A percentile compares a stretch with the other conserved stretches of the same genome.
phyloP scores from a whole-genome alignment of 2,797 vertebrate species.

The Malurus splendens region DNA sequence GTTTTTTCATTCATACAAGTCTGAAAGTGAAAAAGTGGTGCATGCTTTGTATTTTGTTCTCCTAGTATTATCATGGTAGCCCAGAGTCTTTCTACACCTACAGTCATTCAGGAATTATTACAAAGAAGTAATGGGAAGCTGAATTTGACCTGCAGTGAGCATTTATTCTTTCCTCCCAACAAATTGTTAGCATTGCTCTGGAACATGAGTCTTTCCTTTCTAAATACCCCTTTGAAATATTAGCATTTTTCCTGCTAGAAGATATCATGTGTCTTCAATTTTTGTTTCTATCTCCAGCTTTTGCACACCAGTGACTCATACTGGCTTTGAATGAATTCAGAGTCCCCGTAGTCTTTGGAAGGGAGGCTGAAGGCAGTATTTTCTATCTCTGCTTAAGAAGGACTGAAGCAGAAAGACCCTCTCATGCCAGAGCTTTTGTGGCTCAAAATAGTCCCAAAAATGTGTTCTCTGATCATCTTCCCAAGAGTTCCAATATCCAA shows the following conservation, averaged over 20 bases:
- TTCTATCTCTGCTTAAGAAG: constrained; percentile 28
- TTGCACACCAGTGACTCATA: constrained; percentile 5
- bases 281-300: neutral
- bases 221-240: neutral
- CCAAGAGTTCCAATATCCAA: neutral
- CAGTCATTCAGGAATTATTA: neutral
- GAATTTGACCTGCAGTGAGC: neutral
- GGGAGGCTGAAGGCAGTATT: neutral
- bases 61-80: neutral
- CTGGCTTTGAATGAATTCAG: constrained; percentile 13
- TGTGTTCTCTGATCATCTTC: neutral
- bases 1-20: neutral
- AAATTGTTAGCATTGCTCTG: neutral
- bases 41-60: neutral
- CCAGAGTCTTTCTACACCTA: neutral
- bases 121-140: neutral
- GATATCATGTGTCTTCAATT: neutral
- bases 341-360: neutral
- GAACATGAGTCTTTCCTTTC: neutral
- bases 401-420: neutral
- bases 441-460: neutral
- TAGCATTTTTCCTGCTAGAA: neutral
- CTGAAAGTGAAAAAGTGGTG: neutral
- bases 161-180: neutral
- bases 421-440: neutral